These are phyloP conservation scores for Hanleya hanleyi DNA, from an alignment of 2,888 invertebrate species.

Conservation along the genomic window DNA sequence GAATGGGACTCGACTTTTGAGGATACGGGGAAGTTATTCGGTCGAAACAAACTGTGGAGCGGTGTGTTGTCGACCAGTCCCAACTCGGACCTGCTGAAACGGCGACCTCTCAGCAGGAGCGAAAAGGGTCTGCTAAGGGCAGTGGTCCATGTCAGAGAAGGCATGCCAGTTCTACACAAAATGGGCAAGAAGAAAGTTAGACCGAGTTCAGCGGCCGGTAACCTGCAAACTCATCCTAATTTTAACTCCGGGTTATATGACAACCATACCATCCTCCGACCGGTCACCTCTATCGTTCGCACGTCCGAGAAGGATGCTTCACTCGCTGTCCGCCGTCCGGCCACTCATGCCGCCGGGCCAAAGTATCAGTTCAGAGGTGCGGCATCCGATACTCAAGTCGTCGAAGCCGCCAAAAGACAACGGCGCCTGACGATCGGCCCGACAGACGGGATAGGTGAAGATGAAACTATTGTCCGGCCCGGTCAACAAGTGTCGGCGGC, in stretches of 20 bases:
- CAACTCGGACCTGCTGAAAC: too few relatives aligned
- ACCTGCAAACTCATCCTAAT: constrained; percentile 67
- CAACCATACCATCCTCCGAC: constrained; percentile 45
- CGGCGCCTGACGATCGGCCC: constrained; percentile 61
- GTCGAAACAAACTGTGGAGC: too few relatives aligned
- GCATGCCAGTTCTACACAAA: too few relatives aligned
- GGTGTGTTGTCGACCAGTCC: too few relatives aligned
- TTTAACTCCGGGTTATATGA: constrained; percentile 64
- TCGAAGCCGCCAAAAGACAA: constrained; percentile 45
- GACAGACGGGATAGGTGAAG: constrained; percentile 62
- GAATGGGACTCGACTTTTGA: too few relatives aligned
- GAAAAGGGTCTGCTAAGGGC: too few relatives aligned
- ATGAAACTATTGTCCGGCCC: constrained; percentile 49
- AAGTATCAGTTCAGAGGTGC: constrained; percentile 41
- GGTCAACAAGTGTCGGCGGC: constrained; percentile 11
- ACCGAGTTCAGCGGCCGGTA: constrained; percentile 69
- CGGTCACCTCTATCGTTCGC: constrained; percentile 54
- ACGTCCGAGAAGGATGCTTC: constrained; percentile 36
- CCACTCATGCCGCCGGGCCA: constrained; percentile 61
- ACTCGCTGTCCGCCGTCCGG: constrained; percentile 48
- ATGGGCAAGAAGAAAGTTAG: constrained; percentile 38
- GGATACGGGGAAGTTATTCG: too few relatives aligned
- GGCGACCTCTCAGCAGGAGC: too few relatives aligned
- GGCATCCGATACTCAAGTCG: constrained; percentile 44
- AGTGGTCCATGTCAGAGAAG: too few relatives aligned